Conservation (phyloP, 1,140 invertebrate species). For the Stegodyphus dumicola region DNA sequence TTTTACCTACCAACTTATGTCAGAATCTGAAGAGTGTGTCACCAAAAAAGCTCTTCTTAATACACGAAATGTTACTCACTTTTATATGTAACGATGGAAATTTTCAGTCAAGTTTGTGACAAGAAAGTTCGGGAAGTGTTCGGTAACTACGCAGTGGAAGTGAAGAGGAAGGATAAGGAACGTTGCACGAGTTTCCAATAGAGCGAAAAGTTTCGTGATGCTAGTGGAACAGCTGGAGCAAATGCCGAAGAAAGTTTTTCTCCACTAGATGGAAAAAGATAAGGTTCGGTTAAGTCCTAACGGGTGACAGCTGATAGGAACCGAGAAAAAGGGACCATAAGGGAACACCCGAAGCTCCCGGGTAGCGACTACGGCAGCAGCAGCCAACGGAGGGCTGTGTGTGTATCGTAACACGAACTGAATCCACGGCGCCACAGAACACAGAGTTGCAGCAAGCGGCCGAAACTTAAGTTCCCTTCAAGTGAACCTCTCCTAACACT, state of each 20-base stretch:
- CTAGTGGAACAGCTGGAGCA: neutral
- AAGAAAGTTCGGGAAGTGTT: neutral
- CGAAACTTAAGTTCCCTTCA: constrained; percentile 25
- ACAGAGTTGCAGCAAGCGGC: neutral
- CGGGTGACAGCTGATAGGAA: no score
- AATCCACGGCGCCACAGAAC: neutral
- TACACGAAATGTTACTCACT: neutral
- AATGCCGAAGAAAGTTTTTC: no score
- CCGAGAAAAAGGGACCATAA: neutral
- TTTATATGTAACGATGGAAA: neutral
- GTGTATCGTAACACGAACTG: neutral
- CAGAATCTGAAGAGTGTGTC: neutral
- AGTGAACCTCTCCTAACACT: constrained; percentile 17
- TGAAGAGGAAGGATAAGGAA: neutral
- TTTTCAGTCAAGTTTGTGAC: neutral
- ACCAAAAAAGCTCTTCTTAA: neutral
- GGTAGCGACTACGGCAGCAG: neutral
- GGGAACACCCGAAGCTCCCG: constrained; percentile 6
- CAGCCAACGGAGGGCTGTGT: constrained; percentile 5
- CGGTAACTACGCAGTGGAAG: neutral
- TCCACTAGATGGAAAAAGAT: neutral
- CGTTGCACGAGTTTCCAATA: neutral
- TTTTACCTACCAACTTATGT: constrained; percentile 11
- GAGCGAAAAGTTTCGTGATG: neutral
- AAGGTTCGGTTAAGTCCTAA: neutral